Conservation (phyloP, 2,113 vertebrate species). For the Tinamus guttatus region DNA sequence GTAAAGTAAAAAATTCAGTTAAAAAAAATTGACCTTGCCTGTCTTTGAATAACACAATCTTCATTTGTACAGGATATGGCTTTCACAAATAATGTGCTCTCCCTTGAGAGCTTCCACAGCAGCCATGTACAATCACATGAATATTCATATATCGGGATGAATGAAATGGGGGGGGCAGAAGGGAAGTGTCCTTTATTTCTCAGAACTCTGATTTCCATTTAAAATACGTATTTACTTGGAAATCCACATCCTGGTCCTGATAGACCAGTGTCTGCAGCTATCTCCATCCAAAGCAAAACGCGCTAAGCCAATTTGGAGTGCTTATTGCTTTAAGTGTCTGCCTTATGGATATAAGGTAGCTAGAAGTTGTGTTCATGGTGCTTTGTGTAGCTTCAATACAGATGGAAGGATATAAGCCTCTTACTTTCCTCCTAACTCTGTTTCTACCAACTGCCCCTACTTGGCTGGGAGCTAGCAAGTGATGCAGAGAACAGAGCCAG, state of each 20-base stretch:
- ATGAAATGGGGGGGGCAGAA: not conserved
- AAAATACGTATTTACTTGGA: not conserved
- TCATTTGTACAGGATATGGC: not conserved
- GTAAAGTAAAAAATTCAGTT: slow-evolving; percentile 2
- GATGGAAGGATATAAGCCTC: not conserved
- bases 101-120: not conserved
- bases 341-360: not conserved
- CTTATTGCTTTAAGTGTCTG: not conserved
- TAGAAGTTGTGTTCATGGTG: not conserved
- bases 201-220: not conserved
- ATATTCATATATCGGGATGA: not conserved
- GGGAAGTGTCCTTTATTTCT: not conserved
- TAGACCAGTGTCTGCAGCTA: not conserved
- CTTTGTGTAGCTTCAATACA: not conserved
- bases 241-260: not conserved
- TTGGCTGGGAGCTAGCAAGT: not conserved
- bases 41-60: not conserved
- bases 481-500: not conserved
- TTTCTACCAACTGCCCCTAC: not conserved
- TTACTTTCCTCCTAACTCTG: not conserved
- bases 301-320: not conserved
- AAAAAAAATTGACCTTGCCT: not conserved
- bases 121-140: not conserved
- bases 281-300: not conserved
- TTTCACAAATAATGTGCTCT: not conserved